Conservation (phyloP, 1,140 invertebrate genomes). For the Drosophila oshimai region DNA sequence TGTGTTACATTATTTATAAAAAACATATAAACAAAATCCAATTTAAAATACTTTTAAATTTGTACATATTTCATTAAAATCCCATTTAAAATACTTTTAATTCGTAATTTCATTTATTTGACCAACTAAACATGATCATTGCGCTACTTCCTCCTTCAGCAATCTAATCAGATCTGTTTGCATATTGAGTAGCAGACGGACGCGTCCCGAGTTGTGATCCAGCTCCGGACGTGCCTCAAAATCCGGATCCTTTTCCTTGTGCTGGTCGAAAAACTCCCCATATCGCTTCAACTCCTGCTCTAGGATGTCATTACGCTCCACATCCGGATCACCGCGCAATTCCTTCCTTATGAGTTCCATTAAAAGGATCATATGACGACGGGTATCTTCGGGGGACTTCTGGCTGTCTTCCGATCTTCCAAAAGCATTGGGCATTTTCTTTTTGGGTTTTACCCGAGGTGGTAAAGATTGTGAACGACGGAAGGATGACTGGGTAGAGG, state of each 20-base stretch:
- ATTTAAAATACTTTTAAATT: too few relatives aligned
- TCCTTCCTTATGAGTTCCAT: slow-evolving; percentile 43
- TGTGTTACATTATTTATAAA: too few relatives aligned
- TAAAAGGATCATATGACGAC: slow-evolving; percentile 15
- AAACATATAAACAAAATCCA: too few relatives aligned
- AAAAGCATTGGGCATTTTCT: background rate
- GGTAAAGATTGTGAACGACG: slow-evolving; percentile 14
- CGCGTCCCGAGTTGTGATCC: slow-evolving; percentile 19
- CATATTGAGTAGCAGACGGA: slow-evolving; percentile 53
- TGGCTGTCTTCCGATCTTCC: background rate
- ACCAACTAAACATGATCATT: background rate
- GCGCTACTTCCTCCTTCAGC: slow-evolving; percentile 15
- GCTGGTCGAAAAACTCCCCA: slow-evolving; percentile 20
- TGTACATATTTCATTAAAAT: too few relatives aligned
- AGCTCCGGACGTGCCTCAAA: background rate
- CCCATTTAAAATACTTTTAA: too few relatives aligned
- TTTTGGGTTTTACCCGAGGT: background rate
- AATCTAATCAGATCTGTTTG: slow-evolving; percentile 63
- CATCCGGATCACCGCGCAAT: slow-evolving; percentile 37
- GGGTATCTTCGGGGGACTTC: background rate
- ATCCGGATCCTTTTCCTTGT: slow-evolving; percentile 7
- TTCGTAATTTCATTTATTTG: background rate
- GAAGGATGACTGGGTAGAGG: background rate
- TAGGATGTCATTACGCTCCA: slow-evolving; percentile 23
- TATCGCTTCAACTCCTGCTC: slow-evolving; percentile 57